Evolutionary conservation across 2,888 invertebrate genomes (phyloP), one percentile per base, ranked within the genome.

Genomic region (Cabera pusaria): DNA sequence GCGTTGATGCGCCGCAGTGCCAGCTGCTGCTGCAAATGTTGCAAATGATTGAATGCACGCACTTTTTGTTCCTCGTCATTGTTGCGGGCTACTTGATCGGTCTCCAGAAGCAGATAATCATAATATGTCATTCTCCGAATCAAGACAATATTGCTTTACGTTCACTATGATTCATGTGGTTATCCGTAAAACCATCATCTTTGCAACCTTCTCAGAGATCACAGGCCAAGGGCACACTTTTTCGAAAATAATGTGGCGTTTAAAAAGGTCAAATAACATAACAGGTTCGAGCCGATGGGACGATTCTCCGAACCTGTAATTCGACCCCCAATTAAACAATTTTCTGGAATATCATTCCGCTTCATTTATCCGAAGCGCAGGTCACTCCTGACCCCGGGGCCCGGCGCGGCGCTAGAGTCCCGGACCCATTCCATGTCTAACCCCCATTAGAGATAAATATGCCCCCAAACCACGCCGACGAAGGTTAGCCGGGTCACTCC

Each of bases 251-350:
- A 46, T 49, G 52, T 33, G 28, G 31, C 39, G 37, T 38, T 42
- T 39, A 72, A 72, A 72, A 69, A 66, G 64, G 62, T 59, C 54
- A 66, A 59, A 61, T 51, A 52, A 67, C 63, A 44, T 63, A 69
- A 73, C 68, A 59, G 64, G 69, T 64, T 60, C 56, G 55, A 49
- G 34, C 31, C 35, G 41, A 33, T 32, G 49, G 44, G 48, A 50
- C 59, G 60, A 56, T 70, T 73, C 73, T 63, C 56, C 69, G 65
- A 77, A 76, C 76, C 73, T 55, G 74, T 80, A 85, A 86, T 86
- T 86, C 77, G 72, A 72, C 64, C 73, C 70, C 66, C 82, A 86
- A 86, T 87, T 88, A 88, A 84, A 84, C 76, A 83, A 86, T 86
- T 86, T 82, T 77, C 84, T 78, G 73, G 65, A 74, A 82, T 88